Percentiles rank a stretch among this genome's conserved stretches.
These are phyloP conservation scores for Lapara coniferarum DNA, from an alignment of 2,888 invertebrate species.

Conservation along the genomic window DNA sequence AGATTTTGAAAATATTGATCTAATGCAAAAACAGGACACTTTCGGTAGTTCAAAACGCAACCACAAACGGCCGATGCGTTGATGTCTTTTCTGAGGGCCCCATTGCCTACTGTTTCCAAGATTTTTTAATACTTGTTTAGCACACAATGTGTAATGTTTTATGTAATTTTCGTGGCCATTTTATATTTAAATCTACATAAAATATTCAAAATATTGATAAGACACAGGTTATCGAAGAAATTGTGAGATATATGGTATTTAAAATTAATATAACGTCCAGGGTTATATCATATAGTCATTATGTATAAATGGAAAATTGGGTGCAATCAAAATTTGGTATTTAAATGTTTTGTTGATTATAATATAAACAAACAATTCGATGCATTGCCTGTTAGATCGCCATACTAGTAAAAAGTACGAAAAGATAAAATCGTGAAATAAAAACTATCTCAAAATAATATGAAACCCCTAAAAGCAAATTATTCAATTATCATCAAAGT, in stretches of 20 bases:
- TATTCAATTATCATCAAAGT: no score
- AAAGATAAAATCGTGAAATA: background rate
- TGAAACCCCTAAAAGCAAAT: background rate
- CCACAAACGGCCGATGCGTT: background rate
- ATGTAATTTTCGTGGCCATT: background rate
- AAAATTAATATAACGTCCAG: background rate
- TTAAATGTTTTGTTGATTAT: background rate
- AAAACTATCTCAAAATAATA: background rate
- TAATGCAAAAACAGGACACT: background rate
- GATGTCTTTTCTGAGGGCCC: constrained; percentile 23
- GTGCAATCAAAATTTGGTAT: background rate
- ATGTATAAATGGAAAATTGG: background rate
- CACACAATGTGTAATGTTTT: background rate
- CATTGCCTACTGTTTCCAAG: background rate
- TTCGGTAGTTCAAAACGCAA: background rate
- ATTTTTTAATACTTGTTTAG: background rate
- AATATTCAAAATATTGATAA: background rate
- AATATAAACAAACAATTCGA: background rate
- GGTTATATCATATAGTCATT: no score
- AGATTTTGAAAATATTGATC: no score
- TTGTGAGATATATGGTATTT: background rate
- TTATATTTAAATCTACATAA: background rate
- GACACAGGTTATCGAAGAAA: background rate
- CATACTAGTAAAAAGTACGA: background rate
- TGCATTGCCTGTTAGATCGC: background rate